Evolutionary conservation across 2,888 invertebrate species (phyloP).

Genomic region (Bimastos eiseni): DNA sequence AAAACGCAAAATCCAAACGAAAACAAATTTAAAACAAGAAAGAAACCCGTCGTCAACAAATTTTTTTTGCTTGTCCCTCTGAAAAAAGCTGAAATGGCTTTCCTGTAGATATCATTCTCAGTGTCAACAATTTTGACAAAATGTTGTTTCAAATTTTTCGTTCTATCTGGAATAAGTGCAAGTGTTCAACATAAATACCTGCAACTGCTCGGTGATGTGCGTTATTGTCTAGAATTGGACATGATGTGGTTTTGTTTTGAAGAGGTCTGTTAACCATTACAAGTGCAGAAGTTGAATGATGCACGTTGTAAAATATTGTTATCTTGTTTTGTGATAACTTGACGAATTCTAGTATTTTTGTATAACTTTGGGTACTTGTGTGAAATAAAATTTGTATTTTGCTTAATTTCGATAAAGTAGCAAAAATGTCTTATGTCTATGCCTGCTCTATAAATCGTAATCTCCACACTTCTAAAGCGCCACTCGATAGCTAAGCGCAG

Average conservation of each 20-base stretch:
- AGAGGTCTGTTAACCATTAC: not conserved
- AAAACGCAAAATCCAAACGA: too few relatives aligned
- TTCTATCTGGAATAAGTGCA: not conserved
- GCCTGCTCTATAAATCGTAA: too few relatives aligned
- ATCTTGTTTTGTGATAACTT: slow-evolving; percentile 6
- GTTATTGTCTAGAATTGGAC: not conserved
- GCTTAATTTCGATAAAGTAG: not conserved
- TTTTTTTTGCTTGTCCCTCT: too few relatives aligned
- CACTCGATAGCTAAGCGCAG: too few relatives aligned
- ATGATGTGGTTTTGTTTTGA: not conserved
- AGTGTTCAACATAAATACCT: not conserved
- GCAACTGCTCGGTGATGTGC: not conserved
- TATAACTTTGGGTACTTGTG: not conserved
- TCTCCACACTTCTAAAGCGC: too few relatives aligned
- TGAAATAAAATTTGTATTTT: not conserved
- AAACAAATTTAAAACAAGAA: too few relatives aligned
- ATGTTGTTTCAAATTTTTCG: not conserved
- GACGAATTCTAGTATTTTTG: not conserved
- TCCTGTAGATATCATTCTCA: too few relatives aligned
- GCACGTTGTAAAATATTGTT: slow-evolving; percentile 3
- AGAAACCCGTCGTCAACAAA: too few relatives aligned
- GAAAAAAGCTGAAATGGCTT: too few relatives aligned
- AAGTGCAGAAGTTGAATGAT: not conserved
- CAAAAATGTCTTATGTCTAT: not conserved
- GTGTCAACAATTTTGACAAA: not conserved